Conservation (phyloP, 1,140 invertebrate genomes). For the Tenebrio molitor region DNA sequence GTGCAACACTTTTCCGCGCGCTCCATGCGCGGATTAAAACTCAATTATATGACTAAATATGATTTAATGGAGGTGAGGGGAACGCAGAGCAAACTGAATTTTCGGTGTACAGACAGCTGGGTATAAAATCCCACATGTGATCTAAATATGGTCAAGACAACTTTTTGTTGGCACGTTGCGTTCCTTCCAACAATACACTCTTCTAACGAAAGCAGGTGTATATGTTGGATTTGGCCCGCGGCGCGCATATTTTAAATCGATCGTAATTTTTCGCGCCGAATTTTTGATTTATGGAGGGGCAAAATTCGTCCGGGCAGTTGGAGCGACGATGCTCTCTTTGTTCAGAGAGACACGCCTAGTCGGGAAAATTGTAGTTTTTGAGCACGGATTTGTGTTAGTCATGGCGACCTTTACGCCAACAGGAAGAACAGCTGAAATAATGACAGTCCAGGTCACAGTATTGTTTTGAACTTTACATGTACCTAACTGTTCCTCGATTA, state of each 20-base stretch:
- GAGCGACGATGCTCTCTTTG: background rate
- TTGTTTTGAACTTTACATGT: constrained; percentile 42
- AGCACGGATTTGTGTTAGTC: constrained; percentile 36
- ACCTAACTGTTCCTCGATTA: constrained; percentile 35
- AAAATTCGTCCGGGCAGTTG: background rate
- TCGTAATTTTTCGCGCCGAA: constrained; percentile 17
- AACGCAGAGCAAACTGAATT: constrained; percentile 28
- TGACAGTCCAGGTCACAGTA: constrained; percentile 41
- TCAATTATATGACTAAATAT: constrained; percentile 33
- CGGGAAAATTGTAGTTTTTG: constrained; percentile 14
- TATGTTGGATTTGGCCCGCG: constrained; percentile 12
- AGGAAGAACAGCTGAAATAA: constrained; percentile 43
- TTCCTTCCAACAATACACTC: constrained; percentile 36
- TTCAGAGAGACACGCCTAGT: constrained; percentile 31
- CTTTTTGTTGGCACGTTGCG: constrained; percentile 36
- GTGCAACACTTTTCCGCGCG: constrained; percentile 26
- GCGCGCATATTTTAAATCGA: constrained; percentile 13
- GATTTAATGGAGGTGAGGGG: constrained; percentile 14
- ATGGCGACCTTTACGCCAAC: constrained; percentile 26
- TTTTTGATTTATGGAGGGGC: background rate
- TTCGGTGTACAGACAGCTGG: constrained; percentile 40
- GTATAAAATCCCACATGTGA: constrained; percentile 37
- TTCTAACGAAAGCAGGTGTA: constrained; percentile 43
- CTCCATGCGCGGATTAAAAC: constrained; percentile 13
- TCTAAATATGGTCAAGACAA: constrained; percentile 44